Evolutionary conservation across 2,888 invertebrate species (phyloP).

Genomic region (Brachynemurus nebulosus): DNA sequence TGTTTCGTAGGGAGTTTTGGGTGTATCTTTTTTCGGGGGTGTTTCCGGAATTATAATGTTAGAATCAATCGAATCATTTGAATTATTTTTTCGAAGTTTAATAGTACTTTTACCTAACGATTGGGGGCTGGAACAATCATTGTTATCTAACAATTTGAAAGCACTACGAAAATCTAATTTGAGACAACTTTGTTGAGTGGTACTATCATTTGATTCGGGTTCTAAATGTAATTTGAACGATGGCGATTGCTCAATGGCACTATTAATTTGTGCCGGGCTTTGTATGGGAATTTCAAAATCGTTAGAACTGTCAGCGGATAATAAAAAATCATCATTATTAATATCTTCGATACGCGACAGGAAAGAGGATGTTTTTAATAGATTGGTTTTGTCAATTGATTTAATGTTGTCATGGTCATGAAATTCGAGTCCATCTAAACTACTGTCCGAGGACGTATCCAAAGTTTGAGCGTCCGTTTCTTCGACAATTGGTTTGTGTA

Average conservation of each 20-base stretch:
- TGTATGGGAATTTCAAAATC: not conserved
- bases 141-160: not conserved
- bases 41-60: conserved; percentile 16
- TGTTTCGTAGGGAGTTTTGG: conserved; percentile 30
- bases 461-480: not conserved
- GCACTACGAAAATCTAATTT: not conserved
- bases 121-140: not conserved
- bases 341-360: conserved; percentile 1
- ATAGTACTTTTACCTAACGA: not conserved
- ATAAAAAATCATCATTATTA: conserved; percentile 3
- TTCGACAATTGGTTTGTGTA: not conserved
- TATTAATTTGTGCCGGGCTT: not conserved
- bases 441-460: not conserved
- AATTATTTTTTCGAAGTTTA: not conserved
- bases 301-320: not conserved
- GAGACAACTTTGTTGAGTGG: not conserved
- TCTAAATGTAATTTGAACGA: not conserved
- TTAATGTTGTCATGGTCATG: not conserved
- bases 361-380: not conserved
- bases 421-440: not conserved
- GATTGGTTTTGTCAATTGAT: not conserved
- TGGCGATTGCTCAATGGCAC: no score
- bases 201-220: not conserved
- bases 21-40: conserved; percentile 22
- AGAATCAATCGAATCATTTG: not conserved